Percentiles rank a stretch among this genome's conserved stretches.
These are phyloP conservation scores for Merluccius polli DNA, from an alignment of 2,797 vertebrate species.

Conservation along the genomic window DNA sequence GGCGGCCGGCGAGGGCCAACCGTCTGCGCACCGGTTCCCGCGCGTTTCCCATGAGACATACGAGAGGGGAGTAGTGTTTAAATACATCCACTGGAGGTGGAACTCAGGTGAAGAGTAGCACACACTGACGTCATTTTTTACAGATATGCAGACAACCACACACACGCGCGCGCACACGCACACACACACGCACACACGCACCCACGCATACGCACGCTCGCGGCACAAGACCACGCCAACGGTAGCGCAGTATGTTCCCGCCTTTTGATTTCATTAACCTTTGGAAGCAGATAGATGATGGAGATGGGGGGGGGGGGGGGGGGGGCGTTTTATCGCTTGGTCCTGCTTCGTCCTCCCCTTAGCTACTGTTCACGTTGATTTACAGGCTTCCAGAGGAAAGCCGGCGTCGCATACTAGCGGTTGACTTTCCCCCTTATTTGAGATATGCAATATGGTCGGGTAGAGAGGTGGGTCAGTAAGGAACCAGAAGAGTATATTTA, in stretches of 20 bases:
- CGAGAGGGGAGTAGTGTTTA: not conserved
- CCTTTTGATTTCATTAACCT: constrained; percentile 12
- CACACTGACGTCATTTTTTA: constrained; percentile 18
- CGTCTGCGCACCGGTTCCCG: constrained; percentile 25
- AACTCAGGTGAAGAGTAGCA: constrained; percentile 55
- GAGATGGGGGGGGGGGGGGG: constrained; percentile 2
- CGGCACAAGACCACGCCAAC: constrained; percentile 35
- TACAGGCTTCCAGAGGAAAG: constrained; percentile 31
- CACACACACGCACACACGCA: constrained; percentile 9
- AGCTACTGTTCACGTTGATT: constrained; percentile 17
- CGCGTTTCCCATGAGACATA: not conserved
- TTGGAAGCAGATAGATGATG: constrained; percentile 21
- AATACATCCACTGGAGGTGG: constrained; percentile 24
- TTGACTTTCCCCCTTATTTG: constrained; percentile 30
- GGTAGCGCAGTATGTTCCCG: constrained; percentile 26
- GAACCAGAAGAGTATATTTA: constrained; percentile 59
- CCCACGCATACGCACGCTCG: constrained; percentile 2
- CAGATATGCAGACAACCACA: constrained; percentile 12
- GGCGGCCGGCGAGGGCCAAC: constrained; percentile 34
- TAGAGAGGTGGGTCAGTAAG: constrained; percentile 56
- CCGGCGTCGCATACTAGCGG: constrained; percentile 32
- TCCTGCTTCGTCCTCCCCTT: constrained; percentile 23
- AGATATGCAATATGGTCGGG: constrained; percentile 64
- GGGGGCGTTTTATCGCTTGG: constrained; percentile 18
- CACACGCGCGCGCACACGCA: not conserved